Evolutionary conservation across 1,140 invertebrate genomes (phyloP).

Genomic region (Drosophila chauvacae): DNA sequence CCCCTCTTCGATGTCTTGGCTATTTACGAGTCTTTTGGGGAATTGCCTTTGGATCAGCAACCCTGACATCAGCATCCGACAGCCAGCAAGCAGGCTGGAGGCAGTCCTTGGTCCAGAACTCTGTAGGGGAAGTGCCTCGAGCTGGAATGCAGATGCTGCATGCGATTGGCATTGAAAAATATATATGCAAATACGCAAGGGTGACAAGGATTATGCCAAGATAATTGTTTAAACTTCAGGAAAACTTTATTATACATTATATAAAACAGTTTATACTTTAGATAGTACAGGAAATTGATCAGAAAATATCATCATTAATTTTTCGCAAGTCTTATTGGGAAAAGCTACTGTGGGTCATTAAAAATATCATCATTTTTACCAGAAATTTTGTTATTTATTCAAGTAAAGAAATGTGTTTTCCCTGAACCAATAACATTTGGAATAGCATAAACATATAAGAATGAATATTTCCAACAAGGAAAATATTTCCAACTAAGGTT

Average conservation of each 20-base stretch:
- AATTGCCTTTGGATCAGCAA: constrained; percentile 23
- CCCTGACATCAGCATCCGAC: constrained; percentile 49
- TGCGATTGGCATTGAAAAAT: constrained; percentile 11
- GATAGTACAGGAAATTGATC: too few species aligned
- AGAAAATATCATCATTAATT: too few species aligned
- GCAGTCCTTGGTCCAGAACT: constrained; percentile 11
- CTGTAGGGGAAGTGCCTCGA: constrained; percentile 15
- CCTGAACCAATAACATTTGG: too few species aligned
- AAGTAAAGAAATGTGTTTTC: too few species aligned
- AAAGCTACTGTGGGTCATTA: too few species aligned
- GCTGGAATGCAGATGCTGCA: constrained; percentile 39
- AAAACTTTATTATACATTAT: background rate
- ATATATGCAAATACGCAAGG: background rate
- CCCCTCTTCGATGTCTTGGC: constrained; percentile 16
- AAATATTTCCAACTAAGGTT: too few species aligned
- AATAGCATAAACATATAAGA: too few species aligned
- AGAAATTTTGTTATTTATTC: too few species aligned
- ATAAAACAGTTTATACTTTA: too few species aligned
- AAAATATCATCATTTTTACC: too few species aligned
- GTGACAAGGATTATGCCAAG: constrained; percentile 1
- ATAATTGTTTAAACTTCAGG: background rate
- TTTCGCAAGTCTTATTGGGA: too few species aligned
- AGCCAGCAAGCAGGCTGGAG: constrained; percentile 7
- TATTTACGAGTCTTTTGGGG: constrained; percentile 54
- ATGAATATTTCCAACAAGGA: too few species aligned